These are phyloP conservation scores for Coilia nasus DNA, from an alignment of 2,797 vertebrate genomes.

Conservation along the genomic window DNA sequence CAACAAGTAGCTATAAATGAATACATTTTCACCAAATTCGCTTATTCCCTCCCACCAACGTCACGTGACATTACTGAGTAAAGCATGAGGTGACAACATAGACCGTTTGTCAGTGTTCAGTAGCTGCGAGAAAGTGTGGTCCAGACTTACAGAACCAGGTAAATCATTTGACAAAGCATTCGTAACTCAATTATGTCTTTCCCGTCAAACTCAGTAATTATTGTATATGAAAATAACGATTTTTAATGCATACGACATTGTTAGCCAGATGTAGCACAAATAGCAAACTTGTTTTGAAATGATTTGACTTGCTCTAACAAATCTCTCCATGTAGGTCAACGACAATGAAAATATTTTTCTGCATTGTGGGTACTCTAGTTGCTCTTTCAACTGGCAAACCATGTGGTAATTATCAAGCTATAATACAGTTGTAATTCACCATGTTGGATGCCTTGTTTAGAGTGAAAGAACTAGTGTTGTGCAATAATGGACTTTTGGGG, in stretches of 20 bases:
- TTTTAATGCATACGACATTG: neutral
- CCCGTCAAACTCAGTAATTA: neutral
- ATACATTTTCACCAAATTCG: neutral
- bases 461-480: neutral
- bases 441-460: neutral
- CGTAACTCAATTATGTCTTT: neutral
- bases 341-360: constrained; percentile 63
- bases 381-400: constrained; percentile 57
- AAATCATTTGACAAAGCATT: neutral
- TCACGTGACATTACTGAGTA: neutral
- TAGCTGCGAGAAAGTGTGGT: neutral
- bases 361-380: constrained; percentile 58
- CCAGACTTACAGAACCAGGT: neutral
- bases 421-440: neutral
- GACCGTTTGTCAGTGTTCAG: neutral
- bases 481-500: constrained; percentile 1
- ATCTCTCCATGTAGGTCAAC: constrained; percentile 49
- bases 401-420: constrained; percentile 63
- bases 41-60: neutral
- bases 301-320: neutral
- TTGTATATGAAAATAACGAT: neutral
- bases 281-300: neutral
- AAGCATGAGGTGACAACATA: neutral
- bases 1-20: too few relatives aligned
- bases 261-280: neutral